Evolutionary conservation across 2,888 invertebrate species (phyloP).

Genomic region (Eilema caniola): DNA sequence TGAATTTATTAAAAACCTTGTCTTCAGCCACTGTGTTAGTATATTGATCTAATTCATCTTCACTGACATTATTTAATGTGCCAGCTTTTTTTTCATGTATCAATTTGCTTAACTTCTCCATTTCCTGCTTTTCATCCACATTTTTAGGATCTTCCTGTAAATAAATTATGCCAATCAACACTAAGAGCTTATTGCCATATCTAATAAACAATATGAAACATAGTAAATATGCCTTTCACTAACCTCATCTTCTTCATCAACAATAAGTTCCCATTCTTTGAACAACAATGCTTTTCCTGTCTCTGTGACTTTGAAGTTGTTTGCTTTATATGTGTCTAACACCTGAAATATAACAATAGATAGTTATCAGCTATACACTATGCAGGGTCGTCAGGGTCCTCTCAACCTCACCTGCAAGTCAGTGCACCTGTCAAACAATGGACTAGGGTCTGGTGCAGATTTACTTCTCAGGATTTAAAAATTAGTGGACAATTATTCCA

Average conservation of each 20-base stretch:
- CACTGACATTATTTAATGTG: conserved; percentile 87
- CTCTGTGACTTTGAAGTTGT: conserved; percentile 71
- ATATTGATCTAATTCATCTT: conserved; percentile 91
- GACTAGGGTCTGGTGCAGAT: too few relatives aligned
- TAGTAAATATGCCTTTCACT: neutral
- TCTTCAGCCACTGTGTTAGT: conserved; percentile 89
- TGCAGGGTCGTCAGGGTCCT: too few relatives aligned
- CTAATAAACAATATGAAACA: neutral
- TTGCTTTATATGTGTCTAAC: conserved; percentile 35
- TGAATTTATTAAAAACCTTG: conserved; percentile 92
- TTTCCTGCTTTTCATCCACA: conserved; percentile 83
- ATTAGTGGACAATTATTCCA: too few relatives aligned
- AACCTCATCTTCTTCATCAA: conserved; percentile 83
- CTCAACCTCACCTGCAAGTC: neutral
- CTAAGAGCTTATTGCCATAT: too few relatives aligned
- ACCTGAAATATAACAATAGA: conserved; percentile 48
- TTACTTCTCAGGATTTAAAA: too few relatives aligned
- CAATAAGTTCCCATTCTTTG: conserved; percentile 89
- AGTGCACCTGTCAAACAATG: too few relatives aligned
- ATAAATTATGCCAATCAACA: neutral
- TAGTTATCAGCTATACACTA: neutral
- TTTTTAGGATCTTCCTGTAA: conserved; percentile 67
- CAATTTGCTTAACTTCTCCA: conserved; percentile 80
- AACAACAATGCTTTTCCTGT: conserved; percentile 81
- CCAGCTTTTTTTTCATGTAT: conserved; percentile 88